These are phyloP conservation scores for Lethrus apterus DNA, from an alignment of 1,140 invertebrate species.

Conservation along the genomic window DNA sequence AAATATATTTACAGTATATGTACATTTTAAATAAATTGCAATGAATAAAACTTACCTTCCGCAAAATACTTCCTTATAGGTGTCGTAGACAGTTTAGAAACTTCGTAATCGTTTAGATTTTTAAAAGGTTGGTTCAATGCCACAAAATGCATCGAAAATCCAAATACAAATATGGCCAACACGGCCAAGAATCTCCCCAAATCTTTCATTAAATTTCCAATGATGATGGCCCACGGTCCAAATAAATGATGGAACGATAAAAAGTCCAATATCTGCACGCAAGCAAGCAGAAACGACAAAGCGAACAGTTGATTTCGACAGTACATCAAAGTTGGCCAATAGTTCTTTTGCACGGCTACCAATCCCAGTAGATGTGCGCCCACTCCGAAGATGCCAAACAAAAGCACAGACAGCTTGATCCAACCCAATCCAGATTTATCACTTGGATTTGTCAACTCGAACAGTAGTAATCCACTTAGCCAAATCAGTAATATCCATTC, in stretches of 20 bases:
- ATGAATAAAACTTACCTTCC: slow-evolving; percentile 58
- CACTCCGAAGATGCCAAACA: slow-evolving; percentile 89
- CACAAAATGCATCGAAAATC: slow-evolving; percentile 96
- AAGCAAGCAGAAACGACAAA: slow-evolving; percentile 86
- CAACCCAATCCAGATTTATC: slow-evolving; percentile 91
- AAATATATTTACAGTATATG: background rate
- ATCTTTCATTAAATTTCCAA: slow-evolving; percentile 84
- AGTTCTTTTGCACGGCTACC: slow-evolving; percentile 57
- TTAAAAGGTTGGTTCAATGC: slow-evolving; percentile 90
- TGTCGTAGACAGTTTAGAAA: slow-evolving; percentile 44
- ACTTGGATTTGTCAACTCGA: slow-evolving; percentile 93
- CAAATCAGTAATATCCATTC: slow-evolving; percentile 94
- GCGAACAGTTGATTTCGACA: slow-evolving; percentile 95
- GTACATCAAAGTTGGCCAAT: slow-evolving; percentile 81
- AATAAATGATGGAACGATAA: slow-evolving; percentile 98
- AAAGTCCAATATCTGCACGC: slow-evolving; percentile 95
- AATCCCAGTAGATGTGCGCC: slow-evolving; percentile 77
- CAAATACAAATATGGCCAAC: slow-evolving; percentile 93
- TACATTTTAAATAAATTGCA: background rate
- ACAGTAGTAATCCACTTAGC: slow-evolving; percentile 90
- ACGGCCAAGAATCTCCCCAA: slow-evolving; percentile 94
- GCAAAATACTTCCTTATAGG: slow-evolving; percentile 51
- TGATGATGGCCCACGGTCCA: slow-evolving; percentile 95
- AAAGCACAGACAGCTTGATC: slow-evolving; percentile 84
- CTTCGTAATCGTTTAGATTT: slow-evolving; percentile 51